A percentile compares a stretch with the other conserved stretches of the same genome.
Evolutionary conservation across 2,888 invertebrate species (phyloP).

Genomic region (Drosophila incognita): DNA sequence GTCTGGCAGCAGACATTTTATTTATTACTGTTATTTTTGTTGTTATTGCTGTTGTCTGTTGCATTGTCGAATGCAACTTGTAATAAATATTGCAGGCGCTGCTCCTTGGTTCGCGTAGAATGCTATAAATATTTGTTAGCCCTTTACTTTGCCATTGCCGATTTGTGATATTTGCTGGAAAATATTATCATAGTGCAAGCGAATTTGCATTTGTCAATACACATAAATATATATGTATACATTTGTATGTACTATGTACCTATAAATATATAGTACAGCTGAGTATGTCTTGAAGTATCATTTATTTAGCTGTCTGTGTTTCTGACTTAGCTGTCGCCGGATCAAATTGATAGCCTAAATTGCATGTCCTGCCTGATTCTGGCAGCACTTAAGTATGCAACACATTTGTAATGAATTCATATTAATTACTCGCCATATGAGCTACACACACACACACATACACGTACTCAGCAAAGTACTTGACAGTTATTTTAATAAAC

Average conservation of each 20-base stretch:
- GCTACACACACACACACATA: conserved; percentile 3
- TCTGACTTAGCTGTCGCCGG: conserved; percentile 10
- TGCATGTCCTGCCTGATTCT: conserved; percentile 21
- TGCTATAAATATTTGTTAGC: conserved; percentile 77
- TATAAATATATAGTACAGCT: conserved; percentile 1
- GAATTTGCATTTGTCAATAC: conserved; percentile 53
- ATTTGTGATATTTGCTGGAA: conserved; percentile 77
- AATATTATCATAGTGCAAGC: conserved; percentile 62
- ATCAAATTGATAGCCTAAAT: conserved; percentile 44
- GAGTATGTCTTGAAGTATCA: conserved; percentile 13
- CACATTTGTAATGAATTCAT: conserved; percentile 69
- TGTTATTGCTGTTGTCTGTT: conserved; percentile 37
- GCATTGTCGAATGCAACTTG: conserved; percentile 66
- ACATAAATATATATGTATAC: conserved; percentile 10
- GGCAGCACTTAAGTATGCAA: conserved; percentile 56
- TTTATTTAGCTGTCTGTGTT: conserved; percentile 17
- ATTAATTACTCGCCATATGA: conserved; percentile 66
- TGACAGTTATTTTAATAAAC: conserved; percentile 60
- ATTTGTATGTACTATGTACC: background rate
- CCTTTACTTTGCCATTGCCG: conserved; percentile 70
- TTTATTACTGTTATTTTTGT: conserved; percentile 22
- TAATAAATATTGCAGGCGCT: conserved; percentile 73
- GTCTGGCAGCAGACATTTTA: conserved; percentile 58
- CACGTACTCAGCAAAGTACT: conserved; percentile 2
- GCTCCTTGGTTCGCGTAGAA: conserved; percentile 46